Evolutionary conservation across 2,113 vertebrate genomes (phyloP).

Genomic region (Labeo catla): DNA sequence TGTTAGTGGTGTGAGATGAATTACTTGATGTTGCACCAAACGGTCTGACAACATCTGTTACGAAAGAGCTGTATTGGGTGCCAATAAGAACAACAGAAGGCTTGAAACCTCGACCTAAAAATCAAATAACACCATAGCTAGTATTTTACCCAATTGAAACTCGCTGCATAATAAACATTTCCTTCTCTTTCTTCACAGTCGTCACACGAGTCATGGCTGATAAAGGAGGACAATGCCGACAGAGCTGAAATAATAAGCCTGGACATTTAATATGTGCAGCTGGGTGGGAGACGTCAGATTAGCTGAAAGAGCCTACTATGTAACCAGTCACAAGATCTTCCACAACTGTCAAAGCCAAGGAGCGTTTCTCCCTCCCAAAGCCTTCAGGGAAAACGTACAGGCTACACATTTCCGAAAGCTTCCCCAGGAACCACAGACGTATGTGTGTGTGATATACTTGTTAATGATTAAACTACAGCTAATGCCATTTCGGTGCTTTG

Average conservation of each 20-base stretch:
- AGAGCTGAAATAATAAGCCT: conserved; percentile 55
- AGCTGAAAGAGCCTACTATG: conserved; percentile 72
- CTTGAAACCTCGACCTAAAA: conserved; percentile 1
- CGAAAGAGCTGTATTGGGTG: neutral
- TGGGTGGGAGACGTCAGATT: conserved; percentile 39
- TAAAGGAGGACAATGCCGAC: conserved; percentile 44
- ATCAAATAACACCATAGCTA: neutral
- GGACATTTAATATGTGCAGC: conserved; percentile 65
- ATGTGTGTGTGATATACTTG: conserved; percentile 33
- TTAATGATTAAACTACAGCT: conserved; percentile 43
- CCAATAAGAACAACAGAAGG: neutral
- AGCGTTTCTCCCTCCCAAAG: conserved; percentile 61
- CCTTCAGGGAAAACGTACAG: neutral
- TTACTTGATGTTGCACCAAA: neutral
- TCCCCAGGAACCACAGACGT: neutral
- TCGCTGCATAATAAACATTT: neutral
- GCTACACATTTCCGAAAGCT: conserved; percentile 9
- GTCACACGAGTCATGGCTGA: neutral
- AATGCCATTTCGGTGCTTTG: conserved; percentile 1
- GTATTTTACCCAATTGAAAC: conserved; percentile 11
- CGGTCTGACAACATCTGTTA: neutral
- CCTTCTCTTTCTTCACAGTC: conserved; percentile 3
- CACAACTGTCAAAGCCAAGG: conserved; percentile 62
- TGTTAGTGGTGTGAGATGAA: neutral
- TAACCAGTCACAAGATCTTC: conserved; percentile 70